Evolutionary conservation across 92 coral and sea anemone species (phyloP).

Genomic region (Paragorgia papillata): DNA sequence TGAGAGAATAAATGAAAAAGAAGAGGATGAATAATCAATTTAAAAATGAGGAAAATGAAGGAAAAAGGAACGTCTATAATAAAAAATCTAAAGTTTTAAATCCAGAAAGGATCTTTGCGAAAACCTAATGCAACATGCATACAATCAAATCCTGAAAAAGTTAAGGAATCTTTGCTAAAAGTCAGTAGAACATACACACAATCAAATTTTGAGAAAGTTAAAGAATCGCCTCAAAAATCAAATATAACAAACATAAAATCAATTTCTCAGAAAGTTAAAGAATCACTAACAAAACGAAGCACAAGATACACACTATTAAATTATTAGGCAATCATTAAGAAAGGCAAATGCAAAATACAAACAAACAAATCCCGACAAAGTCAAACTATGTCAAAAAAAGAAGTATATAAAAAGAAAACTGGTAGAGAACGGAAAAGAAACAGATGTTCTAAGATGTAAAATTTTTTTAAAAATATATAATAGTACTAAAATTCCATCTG

Average conservation of each 20-base stretch:
- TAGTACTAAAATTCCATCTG: too few species aligned
- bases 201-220: too few species aligned
- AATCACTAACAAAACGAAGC: too few species aligned
- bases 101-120: background rate
- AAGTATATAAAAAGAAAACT: too few species aligned
- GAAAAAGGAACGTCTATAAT: background rate
- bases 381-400: too few species aligned
- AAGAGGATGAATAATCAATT: too few species aligned
- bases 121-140: background rate
- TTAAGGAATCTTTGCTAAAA: background rate
- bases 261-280: background rate
- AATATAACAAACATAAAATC: background rate
- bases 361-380: background rate
- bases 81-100: background rate
- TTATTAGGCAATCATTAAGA: background rate
- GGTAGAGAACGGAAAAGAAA: too few species aligned
- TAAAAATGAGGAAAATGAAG: too few species aligned
- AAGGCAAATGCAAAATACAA: background rate
- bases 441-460: too few species aligned
- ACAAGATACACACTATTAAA: too few species aligned
- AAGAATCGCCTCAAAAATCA: too few species aligned
- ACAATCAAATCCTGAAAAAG: background rate
- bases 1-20: background rate
- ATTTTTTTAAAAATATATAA: too few species aligned
- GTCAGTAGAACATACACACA: background rate